Percentiles rank a stretch among this genome's conserved stretches.
phyloP scores from a whole-genome alignment of 1,140 invertebrate genomes.

The Dreissena polymorpha region DNA sequence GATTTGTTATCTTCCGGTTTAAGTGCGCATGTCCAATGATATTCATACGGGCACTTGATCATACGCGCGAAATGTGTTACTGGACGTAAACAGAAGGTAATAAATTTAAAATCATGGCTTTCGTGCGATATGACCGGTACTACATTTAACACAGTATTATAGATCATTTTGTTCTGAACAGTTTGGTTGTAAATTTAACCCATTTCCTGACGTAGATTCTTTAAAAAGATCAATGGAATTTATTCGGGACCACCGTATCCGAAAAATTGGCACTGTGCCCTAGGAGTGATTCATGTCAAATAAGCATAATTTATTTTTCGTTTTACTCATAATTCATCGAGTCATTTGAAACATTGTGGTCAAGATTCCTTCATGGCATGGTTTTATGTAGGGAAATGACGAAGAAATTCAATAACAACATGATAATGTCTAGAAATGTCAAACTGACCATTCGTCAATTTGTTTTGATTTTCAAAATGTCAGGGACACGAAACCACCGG shows the following conservation, averaged over 20 bases:
- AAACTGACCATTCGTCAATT: neutral
- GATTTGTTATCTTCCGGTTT: constrained; percentile 53
- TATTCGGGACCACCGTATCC: neutral
- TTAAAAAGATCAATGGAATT: neutral
- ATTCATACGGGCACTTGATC: constrained; percentile 60
- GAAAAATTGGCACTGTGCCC: constrained; percentile 8
- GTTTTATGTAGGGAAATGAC: neutral
- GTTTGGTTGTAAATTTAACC: neutral
- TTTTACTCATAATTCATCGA: neutral
- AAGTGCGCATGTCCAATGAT: constrained; percentile 42
- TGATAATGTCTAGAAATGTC: neutral
- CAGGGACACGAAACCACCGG: constrained; percentile 13
- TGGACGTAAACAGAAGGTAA: constrained; percentile 58
- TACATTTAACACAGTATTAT: neutral
- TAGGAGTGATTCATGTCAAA: constrained; percentile 15
- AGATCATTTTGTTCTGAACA: neutral
- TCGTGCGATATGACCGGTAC: constrained; percentile 14
- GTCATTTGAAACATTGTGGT: neutral
- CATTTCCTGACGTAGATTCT: neutral
- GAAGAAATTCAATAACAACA: neutral
- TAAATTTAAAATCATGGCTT: constrained; percentile 29
- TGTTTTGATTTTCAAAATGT: constrained; percentile 37
- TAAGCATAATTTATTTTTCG: constrained; percentile 54
- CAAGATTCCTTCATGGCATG: neutral
- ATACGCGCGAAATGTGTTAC: constrained; percentile 64